Percentiles rank a stretch among this genome's conserved stretches.
These are phyloP conservation scores for Drosophila tanythrix DNA, from an alignment of 2,888 invertebrate species.

Conservation along the genomic window DNA sequence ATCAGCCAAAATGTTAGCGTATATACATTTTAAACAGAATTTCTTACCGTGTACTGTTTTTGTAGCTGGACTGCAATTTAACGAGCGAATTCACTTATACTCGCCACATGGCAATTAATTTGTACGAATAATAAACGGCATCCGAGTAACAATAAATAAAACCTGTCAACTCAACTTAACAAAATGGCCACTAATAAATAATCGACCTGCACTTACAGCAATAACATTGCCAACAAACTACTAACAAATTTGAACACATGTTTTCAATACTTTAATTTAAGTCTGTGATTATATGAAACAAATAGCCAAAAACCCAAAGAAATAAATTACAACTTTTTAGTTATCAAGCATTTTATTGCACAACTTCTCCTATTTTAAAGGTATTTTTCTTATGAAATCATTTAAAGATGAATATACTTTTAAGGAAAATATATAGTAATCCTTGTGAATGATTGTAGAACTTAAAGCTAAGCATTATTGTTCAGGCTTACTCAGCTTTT, in stretches of 20 bases:
- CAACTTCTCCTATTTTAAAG: neutral
- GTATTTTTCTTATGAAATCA: too few species aligned
- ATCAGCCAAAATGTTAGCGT: neutral
- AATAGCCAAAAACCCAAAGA: neutral
- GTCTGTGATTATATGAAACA: constrained; percentile 33
- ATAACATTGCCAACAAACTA: constrained; percentile 9
- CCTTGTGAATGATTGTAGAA: neutral
- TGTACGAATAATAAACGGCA: constrained; percentile 13
- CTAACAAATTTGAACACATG: constrained; percentile 27
- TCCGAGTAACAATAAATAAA: constrained; percentile 42
- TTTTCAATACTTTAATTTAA: constrained; percentile 45
- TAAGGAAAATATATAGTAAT: neutral
- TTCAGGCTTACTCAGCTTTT: neutral
- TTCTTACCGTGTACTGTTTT: neutral
- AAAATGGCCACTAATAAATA: constrained; percentile 48
- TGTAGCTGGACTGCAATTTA: constrained; percentile 1
- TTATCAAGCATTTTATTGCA: neutral
- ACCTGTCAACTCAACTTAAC: constrained; percentile 19
- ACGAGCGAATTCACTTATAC: constrained; percentile 16
- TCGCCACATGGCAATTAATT: constrained; percentile 37
- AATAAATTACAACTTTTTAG: neutral
- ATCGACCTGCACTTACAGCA: constrained; percentile 20
- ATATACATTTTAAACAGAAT: neutral
- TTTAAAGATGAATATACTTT: too few species aligned
- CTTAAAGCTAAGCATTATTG: neutral